Evolutionary conservation across 2,888 invertebrate species (phyloP).

Genomic region (Epinotia bilunana): DNA sequence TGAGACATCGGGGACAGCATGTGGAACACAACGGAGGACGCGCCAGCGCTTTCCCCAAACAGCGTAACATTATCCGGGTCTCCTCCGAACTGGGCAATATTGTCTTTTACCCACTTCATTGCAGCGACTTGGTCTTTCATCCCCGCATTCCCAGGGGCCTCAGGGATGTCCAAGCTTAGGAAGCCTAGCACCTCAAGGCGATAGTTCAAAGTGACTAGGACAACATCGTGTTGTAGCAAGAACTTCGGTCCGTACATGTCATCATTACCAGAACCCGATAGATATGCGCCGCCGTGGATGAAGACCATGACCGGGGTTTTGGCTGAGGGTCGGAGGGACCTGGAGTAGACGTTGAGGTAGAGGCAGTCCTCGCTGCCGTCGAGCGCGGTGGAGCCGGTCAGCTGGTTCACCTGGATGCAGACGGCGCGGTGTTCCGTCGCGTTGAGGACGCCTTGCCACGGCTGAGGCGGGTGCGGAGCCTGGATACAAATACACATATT

Average conservation of each 20-base stretch:
- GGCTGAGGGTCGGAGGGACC: slow-evolving; percentile 40
- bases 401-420: slow-evolving; percentile 53
- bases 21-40: slow-evolving; percentile 54
- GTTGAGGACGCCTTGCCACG: slow-evolving; percentile 53
- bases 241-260: slow-evolving; percentile 56
- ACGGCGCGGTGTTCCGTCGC: slow-evolving; percentile 51
- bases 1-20: slow-evolving; percentile 57
- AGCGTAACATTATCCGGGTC: slow-evolving; percentile 53
- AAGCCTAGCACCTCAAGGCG: slow-evolving; percentile 54
- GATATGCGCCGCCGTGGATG: slow-evolving; percentile 59
- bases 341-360: slow-evolving; percentile 55
- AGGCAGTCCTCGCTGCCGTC: slow-evolving; percentile 55
- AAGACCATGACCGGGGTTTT: slow-evolving; percentile 59
- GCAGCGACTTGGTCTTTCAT: slow-evolving; percentile 53
- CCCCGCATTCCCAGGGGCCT: slow-evolving; percentile 54
- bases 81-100: slow-evolving; percentile 48
- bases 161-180: slow-evolving; percentile 48
- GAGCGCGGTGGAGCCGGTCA: slow-evolving; percentile 36
- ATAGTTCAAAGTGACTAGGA: slow-evolving; percentile 59
- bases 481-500: slow-evolving; percentile 39
- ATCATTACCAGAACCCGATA: slow-evolving; percentile 53
- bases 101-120: slow-evolving; percentile 48
- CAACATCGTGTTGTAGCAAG: slow-evolving; percentile 56
- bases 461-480: slow-evolving; percentile 52
- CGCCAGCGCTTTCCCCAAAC: slow-evolving; percentile 59